A percentile compares a stretch with the other conserved stretches of the same genome.
Conservation (phyloP, 1,140 invertebrate species). For the Pogonognathellus flavescens region DNA sequence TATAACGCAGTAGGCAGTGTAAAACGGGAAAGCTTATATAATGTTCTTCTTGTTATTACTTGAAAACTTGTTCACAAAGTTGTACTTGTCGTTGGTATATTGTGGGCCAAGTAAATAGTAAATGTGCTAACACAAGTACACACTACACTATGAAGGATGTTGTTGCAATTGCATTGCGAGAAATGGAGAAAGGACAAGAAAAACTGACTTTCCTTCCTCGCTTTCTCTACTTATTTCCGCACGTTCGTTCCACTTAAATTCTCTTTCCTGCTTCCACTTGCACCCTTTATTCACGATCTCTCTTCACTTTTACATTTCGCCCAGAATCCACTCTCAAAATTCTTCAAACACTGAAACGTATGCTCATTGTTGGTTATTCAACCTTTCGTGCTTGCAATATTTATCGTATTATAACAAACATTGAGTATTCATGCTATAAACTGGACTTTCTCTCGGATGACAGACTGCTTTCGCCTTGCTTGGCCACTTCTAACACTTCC, state of each 20-base stretch:
- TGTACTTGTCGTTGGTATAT: background rate
- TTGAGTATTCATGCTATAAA: too few species aligned
- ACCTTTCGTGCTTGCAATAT: too few species aligned
- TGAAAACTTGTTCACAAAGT: background rate
- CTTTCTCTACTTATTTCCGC: constrained; percentile 18
- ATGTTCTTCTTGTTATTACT: too few species aligned
- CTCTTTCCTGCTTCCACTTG: background rate
- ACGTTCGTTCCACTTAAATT: constrained; percentile 22
- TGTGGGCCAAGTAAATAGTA: background rate
- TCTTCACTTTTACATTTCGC: background rate
- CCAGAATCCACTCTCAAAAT: background rate
- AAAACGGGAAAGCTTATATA: too few species aligned
- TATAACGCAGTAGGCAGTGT: too few species aligned
- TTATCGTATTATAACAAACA: too few species aligned
- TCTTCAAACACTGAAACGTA: background rate
- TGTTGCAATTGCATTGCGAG: constrained; percentile 22
- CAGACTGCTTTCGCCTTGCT: too few species aligned
- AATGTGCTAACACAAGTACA: background rate
- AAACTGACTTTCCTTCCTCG: constrained; percentile 45
- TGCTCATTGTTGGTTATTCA: too few species aligned
- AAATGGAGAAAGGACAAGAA: constrained; percentile 15
- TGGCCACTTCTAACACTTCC: too few species aligned
- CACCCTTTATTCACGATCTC: constrained; percentile 3
- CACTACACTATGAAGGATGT: background rate
- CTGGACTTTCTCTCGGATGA: too few species aligned